phyloP scores from a whole-genome alignment of 2,888 invertebrate species.

The Notocelia uddmanniana region DNA sequence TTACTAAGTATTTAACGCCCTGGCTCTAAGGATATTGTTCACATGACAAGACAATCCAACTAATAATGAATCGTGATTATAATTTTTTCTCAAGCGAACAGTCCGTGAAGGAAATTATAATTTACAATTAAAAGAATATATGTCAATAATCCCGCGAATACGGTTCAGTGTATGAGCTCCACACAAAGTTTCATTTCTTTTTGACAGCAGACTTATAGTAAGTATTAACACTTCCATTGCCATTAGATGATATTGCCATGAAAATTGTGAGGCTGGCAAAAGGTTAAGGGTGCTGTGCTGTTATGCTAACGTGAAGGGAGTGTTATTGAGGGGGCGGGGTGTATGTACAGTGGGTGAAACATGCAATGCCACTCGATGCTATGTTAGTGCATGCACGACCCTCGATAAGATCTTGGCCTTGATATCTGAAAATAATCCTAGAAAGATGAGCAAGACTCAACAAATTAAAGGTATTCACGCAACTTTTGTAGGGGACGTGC shows the following conservation, averaged over 20 bases:
- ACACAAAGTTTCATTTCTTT: not conserved
- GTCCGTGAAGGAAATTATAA: too few species aligned
- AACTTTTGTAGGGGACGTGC: not conserved
- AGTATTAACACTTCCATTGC: not conserved
- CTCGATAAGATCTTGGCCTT: conserved; percentile 70
- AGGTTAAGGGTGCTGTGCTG: conserved; percentile 17
- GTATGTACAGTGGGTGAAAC: conserved; percentile 66
- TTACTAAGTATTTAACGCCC: not conserved
- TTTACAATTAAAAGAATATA: too few species aligned
- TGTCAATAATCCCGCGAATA: not conserved
- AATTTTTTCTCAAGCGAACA: too few species aligned
- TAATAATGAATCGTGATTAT: too few species aligned
- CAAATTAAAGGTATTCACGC: not conserved
- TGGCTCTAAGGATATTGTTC: not conserved
- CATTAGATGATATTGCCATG: conserved; percentile 1
- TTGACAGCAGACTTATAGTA: not conserved
- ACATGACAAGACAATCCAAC: too few species aligned
- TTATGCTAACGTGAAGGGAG: conserved; percentile 24
- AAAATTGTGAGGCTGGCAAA: not conserved
- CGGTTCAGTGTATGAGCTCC: not conserved
- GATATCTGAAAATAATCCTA: not conserved
- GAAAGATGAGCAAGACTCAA: not conserved
- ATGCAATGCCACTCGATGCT: conserved; percentile 68
- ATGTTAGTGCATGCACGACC: conserved; percentile 71
- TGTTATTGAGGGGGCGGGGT: conserved; percentile 69